Evolutionary conservation across 2,113 vertebrate genomes (phyloP).

Genomic region (Vulpes ferrilata): DNA sequence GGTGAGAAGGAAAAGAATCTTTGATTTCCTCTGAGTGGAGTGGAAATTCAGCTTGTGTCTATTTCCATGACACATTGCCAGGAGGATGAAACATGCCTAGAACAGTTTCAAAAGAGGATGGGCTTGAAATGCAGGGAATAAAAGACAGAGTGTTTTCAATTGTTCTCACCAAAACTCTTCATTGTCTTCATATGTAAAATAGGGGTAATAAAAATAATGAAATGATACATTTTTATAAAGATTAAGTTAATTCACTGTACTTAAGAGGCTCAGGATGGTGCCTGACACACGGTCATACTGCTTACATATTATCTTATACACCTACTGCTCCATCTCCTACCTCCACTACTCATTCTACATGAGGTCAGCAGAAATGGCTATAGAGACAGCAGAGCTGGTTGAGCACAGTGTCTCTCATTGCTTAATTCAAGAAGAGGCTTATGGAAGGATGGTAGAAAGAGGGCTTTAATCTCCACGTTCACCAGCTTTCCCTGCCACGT

Average conservation of each 20-base stretch:
- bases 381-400: accelerated
- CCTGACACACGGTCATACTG: background rate
- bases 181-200: background rate
- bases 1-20: background rate
- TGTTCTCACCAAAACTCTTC: background rate
- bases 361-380: background rate
- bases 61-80: no score
- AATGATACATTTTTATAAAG: background rate
- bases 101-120: background rate
- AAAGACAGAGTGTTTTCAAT: background rate
- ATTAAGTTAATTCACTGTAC: background rate
- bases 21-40: background rate
- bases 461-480: background rate
- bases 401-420: background rate
- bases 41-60: background rate
- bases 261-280: background rate
- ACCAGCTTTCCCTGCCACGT: background rate
- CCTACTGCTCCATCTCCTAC: accelerated
- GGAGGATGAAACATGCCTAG: background rate
- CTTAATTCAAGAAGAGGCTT: no score
- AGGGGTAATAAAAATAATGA: background rate
- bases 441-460: background rate
- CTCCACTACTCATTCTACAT: background rate
- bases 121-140: background rate
- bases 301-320: background rate